Evolutionary conservation across 2,888 invertebrate genomes (phyloP), one percentile per base, ranked within the genome.

Genomic region (Mythimna lalbum): DNA sequence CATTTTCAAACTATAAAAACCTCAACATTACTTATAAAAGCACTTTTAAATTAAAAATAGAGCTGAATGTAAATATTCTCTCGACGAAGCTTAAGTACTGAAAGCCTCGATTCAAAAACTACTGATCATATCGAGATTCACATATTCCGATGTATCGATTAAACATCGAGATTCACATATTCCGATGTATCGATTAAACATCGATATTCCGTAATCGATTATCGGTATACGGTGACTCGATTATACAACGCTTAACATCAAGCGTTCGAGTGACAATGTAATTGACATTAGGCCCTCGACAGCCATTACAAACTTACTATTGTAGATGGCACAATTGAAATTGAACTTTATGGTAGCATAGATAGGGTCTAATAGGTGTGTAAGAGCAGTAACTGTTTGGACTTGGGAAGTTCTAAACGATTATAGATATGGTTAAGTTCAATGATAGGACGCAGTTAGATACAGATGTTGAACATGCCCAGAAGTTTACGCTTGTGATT

Each of bases 251-350:
- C 83, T 92, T 90, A 91, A 87, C 87, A 83, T 87, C 84, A 84
- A 87, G 82, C 84, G 85, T 81, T 81, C 86, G 82, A 86, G 87
- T 91, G 90, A 90, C 91, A 90, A 90, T 92, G 86, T 91, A 90
- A 92, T 91, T 90, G 91, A 90, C 91, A 90, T 92, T 90, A 90
- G 82, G 69, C 75, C 56, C 71, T 74, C 79, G 53, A 73, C 71
- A 66, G 69, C 64, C 57, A 77, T 82, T 76, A 76, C 85, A 80
- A 82, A 86, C 73, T 82, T 79, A 73, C 66, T 47, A 73, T 52
- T 72, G 67, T 69, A 73, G 64, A 74, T 70, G 33, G 53, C 56
- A 61, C 85, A 87, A 89, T 90, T 89, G 87, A 91, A 89, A 86
- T 87, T 88, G 80, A 85, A 88, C 92, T 88, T 85, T 89, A 87